These are phyloP conservation scores for Oncorhynchus mykiss DNA, from an alignment of 2,113 vertebrate genomes.

Conservation along the genomic window DNA sequence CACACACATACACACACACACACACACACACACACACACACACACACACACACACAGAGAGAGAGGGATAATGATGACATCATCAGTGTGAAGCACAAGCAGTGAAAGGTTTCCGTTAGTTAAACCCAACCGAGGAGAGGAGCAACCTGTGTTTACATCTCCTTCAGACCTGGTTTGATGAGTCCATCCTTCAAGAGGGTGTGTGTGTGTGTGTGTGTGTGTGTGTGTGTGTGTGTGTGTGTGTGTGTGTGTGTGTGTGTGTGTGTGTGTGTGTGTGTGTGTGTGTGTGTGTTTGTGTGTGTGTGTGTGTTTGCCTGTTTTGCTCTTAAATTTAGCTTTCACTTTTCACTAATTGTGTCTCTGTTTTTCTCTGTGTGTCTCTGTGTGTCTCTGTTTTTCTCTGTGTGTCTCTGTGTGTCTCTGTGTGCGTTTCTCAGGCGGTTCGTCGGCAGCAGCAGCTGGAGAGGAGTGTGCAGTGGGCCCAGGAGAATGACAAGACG, in stretches of 20 bases:
- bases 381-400: slow-evolving; percentile 9
- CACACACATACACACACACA: not conserved
- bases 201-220: slow-evolving; percentile 9
- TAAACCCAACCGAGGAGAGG: not conserved
- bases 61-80: not conserved
- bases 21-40: too few relatives aligned
- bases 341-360: slow-evolving; percentile 29
- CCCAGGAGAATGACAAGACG: slow-evolving; percentile 88
- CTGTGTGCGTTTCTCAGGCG: slow-evolving; percentile 69
- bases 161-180: slow-evolving; percentile 17
- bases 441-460: slow-evolving; percentile 85
- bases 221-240: not conserved
- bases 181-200: slow-evolving; percentile 46
- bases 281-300: too few relatives aligned
- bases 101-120: not conserved
- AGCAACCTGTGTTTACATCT: not conserved
- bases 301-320: not conserved
- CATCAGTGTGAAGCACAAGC: not conserved
- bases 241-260: too few relatives aligned
- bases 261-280: too few relatives aligned
- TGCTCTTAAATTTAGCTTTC: not conserved
- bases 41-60: not conserved
- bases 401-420: too few relatives aligned
- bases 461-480: slow-evolving; percentile 86
- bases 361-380: slow-evolving; percentile 20